Base-by-base conservation (phyloP, 2,888 invertebrate genomes). In the Lydus trimaculatus region DNA sequence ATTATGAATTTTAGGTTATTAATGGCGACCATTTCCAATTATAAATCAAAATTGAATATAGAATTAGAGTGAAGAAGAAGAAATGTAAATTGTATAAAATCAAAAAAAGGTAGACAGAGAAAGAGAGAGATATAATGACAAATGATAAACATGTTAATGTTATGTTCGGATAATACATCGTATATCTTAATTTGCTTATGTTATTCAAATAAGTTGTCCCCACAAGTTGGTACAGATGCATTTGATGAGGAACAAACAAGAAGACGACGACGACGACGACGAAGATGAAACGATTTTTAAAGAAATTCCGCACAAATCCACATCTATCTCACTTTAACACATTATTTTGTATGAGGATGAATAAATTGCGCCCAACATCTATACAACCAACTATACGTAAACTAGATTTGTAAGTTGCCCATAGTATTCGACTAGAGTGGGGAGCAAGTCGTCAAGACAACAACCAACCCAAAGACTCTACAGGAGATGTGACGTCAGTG, bases 131-230 rank as follows among this genome's bases (percentile, higher is more conserved):
- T 43, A 43, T 11, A 20, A 48, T 43, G 43, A 48, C 20, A 20
- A 48, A 48, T 8, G 52, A 52, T 52, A 52, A 52, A 52, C 52
- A 52, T 52, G 52, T 52, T 52, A 52, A 52, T 52, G 52, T 52
- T 23, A 52, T 52, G 25, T 52, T 13, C 52, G 23, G 9, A 52
- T 52, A 52, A 52, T 52, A 25, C 52, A 52, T 25, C 52, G 52
- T 52, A 52, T 52, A 52, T 52, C 52, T 52, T 52, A 52, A 52
- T 52, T 52, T 52, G 52, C 23, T 52, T 52, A 52, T 52, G 52
- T 52, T 52, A 52, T 52, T 52, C 52, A 52, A 52, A 52, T 52
- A 52, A 25, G 52, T 52, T 52, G 52, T 52, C 23, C 25, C 13
- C 25, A 52, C 15, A 52, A 52, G 11, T 52, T 48, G 20, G 43